Percentiles rank a stretch among this genome's conserved stretches.
These are phyloP conservation scores for Ranitomeya variabilis DNA, from an alignment of 2,113 vertebrate genomes.

Conservation along the genomic window DNA sequence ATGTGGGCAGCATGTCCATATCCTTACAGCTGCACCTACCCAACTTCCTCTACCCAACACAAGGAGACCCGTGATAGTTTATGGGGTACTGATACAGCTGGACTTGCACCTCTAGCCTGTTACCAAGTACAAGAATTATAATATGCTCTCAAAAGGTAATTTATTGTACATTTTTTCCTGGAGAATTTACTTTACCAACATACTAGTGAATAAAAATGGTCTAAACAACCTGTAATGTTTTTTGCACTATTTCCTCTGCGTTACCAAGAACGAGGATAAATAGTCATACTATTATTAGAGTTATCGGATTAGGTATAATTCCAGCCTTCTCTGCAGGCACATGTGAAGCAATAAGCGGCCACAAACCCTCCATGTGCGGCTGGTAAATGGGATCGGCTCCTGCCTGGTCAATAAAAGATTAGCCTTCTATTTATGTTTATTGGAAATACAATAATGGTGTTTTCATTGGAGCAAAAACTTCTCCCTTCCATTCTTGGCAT, in stretches of 20 bases:
- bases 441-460: conserved; percentile 48
- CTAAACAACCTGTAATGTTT: not conserved
- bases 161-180: not conserved
- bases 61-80: not conserved
- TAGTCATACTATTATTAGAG: not conserved
- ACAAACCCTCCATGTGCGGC: not conserved
- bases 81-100: not conserved
- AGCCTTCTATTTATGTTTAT: conserved; percentile 46
- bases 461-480: conserved; percentile 26
- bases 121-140: not conserved
- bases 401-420: conserved; percentile 40
- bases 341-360: not conserved
- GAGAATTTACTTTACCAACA: not conserved
- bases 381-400: conserved; percentile 11
- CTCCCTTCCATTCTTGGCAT: not conserved
- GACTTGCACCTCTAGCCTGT: not conserved
- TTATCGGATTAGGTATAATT: conserved; percentile 19
- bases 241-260: not conserved
- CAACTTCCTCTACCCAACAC: not conserved
- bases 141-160: not conserved
- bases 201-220: not conserved
- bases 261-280: not conserved
- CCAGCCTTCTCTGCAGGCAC: conserved; percentile 16
- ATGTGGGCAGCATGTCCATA: too few relatives aligned
- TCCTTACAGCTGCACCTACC: too few relatives aligned